Base-by-base conservation (phyloP, 2,113 vertebrate genomes). In the Pao palembangensis region DNA sequence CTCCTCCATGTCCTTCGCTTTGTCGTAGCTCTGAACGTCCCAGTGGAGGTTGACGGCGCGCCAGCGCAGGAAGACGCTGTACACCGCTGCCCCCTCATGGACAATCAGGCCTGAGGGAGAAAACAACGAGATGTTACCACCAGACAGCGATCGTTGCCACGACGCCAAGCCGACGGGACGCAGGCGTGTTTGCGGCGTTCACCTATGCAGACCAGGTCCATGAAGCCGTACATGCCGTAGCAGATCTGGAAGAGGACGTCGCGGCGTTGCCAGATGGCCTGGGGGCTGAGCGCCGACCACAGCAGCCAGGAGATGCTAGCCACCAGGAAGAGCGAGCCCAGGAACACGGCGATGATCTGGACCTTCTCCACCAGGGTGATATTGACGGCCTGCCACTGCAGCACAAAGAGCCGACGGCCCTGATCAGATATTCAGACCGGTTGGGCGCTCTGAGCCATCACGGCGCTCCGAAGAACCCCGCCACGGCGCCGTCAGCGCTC, bases 311-410 rank as follows among this genome's bases (percentile, higher is more conserved):
- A 94, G 88, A 96, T 93, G 88, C 94, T 96, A 49, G 95, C 92
- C 88, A 95, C 91, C 88, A 98, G 90, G 90, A 98, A 98, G 82
- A 98, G 91, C 51, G 93, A 94, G 85, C 95, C 95, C 90, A 98
- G 93, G 87, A 95, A 94, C 87, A 98, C 95, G 53, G 95, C 95
- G 51, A 95, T 91, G 90, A 98, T 94, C 92, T 98, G 95, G 64
- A 98, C 95, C 91, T 98, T 98, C 89, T 98, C 95, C 92, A 98
- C 94, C 92, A 98, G 91, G 58, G 94, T 95, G 88, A 98, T 93
- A 87, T 93, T 96, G 91, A 98, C 94, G 83, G 93, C 91, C 87
- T 98, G 94, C 95, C 94, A 98, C 94, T 98, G 76, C 18, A 44
- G 59, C 41, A 51, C 3, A 6, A 21, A 12, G 8, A 21, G 44